These are phyloP conservation scores for Pimpla rufipes DNA, from an alignment of 2,888 invertebrate genomes.

Conservation along the genomic window DNA sequence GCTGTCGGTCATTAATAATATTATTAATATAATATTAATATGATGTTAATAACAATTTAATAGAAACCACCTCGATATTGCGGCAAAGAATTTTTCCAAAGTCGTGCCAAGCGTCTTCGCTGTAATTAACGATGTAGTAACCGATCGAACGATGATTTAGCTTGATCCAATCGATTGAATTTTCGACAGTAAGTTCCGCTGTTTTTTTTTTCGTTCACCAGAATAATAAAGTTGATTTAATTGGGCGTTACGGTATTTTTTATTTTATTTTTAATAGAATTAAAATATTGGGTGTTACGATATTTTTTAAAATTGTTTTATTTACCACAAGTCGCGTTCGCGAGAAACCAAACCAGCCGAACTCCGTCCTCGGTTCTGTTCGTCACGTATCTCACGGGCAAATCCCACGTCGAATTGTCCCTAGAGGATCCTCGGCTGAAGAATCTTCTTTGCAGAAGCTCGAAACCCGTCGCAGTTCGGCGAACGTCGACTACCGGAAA, in stretches of 20 bases:
- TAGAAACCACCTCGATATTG: conserved; percentile 62
- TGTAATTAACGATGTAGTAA: conserved; percentile 75
- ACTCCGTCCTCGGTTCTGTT: conserved; percentile 64
- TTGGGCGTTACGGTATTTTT: neutral
- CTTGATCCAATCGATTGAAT: conserved; percentile 73
- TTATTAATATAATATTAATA: neutral
- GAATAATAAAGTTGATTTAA: neutral
- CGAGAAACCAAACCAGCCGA: conserved; percentile 72
- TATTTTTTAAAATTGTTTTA: neutral
- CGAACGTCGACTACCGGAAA: conserved; percentile 72
- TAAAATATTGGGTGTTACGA: neutral
- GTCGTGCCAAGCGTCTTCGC: conserved; percentile 68
- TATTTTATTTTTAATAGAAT: conserved; percentile 8
- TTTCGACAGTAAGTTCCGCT: conserved; percentile 69
- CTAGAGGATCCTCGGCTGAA: conserved; percentile 40
- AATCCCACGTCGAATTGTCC: conserved; percentile 69
- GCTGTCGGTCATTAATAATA: conserved; percentile 31
- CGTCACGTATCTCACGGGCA: conserved; percentile 72
- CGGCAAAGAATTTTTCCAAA: conserved; percentile 66
- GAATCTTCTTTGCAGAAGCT: conserved; percentile 61
- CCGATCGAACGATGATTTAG: conserved; percentile 73
- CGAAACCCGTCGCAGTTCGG: conserved; percentile 32
- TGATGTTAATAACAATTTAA: neutral
- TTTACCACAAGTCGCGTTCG: conserved; percentile 72
- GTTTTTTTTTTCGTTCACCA: conserved; percentile 12